These are phyloP conservation scores for Cantharis lateralis DNA, from an alignment of 2,888 invertebrate genomes.

Conservation along the genomic window DNA sequence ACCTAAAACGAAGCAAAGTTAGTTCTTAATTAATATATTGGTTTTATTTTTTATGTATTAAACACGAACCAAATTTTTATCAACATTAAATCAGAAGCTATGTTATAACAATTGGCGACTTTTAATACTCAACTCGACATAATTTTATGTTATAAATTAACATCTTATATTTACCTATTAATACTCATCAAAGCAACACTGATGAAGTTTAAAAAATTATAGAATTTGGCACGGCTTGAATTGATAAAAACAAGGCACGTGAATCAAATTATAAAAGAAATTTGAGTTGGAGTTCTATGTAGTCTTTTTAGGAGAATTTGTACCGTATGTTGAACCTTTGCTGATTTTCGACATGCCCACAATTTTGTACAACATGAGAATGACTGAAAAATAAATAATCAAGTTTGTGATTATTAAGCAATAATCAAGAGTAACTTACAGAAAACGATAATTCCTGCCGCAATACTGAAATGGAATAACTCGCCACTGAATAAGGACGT, in stretches of 20 bases:
- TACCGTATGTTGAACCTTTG: conserved; percentile 82
- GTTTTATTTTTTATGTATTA: background rate
- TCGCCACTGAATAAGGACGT: conserved; percentile 74
- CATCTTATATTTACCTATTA: background rate
- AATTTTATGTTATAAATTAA: background rate
- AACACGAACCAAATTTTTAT: background rate
- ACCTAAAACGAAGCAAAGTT: background rate
- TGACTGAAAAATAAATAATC: conserved; percentile 65
- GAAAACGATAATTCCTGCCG: conserved; percentile 69
- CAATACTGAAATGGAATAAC: conserved; percentile 70
- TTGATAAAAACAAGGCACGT: conserved; percentile 23
- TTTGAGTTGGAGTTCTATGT: conserved; percentile 38
- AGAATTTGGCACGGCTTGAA: conserved; percentile 18
- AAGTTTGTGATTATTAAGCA: background rate
- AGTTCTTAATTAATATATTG: background rate
- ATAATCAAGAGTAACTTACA: conserved; percentile 68
- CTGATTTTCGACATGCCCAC: conserved; percentile 86
- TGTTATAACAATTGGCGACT: background rate
- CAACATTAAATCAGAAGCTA: background rate
- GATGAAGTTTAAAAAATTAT: background rate
- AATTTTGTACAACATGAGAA: conserved; percentile 74
- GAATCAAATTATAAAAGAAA: conserved; percentile 12
- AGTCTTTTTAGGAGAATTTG: conserved; percentile 60
- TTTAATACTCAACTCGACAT: background rate
- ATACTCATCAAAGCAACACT: background rate